These are phyloP conservation scores for Bolinopsis microptera DNA, from an alignment of 37 sponge, comb jelly and placozoan genomes.

Conservation along the genomic window DNA sequence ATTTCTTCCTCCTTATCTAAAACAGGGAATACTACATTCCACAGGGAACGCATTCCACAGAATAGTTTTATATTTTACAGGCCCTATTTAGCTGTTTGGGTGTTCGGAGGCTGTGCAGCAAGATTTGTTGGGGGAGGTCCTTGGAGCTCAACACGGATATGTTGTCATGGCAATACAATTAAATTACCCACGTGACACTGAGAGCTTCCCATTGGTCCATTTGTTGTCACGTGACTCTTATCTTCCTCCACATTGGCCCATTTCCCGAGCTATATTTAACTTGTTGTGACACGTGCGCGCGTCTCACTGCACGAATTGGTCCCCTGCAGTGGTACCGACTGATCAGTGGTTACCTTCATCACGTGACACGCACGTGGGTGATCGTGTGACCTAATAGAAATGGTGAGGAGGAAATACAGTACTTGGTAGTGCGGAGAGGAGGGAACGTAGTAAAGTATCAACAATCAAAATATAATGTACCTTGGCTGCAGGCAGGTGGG, in stretches of 20 bases:
- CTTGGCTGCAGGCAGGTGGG: not conserved
- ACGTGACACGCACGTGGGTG: not conserved
- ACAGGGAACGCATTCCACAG: no score
- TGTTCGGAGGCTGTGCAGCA: not conserved
- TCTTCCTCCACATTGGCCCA: not conserved
- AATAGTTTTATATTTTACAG: no score
- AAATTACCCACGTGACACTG: not conserved
- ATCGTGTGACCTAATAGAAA: not conserved
- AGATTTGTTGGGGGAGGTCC: not conserved
- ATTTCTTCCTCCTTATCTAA: no score
- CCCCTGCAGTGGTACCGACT: not conserved
- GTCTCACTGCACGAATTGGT: not conserved
- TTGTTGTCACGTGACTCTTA: not conserved
- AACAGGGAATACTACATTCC: no score
- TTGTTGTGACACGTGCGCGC: not conserved
- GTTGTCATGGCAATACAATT: not conserved
- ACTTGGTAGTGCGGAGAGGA: not conserved
- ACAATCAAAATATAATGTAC: not conserved
- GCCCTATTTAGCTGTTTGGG: no score
- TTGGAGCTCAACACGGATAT: not conserved
- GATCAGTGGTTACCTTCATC: slow-evolving; percentile 11
- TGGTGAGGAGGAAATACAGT: not conserved
- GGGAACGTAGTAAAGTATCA: not conserved
- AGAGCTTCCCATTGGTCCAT: not conserved
- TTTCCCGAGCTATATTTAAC: not conserved